Conservation (phyloP, 2,113 vertebrate genomes). For the Mus pahari region DNA sequence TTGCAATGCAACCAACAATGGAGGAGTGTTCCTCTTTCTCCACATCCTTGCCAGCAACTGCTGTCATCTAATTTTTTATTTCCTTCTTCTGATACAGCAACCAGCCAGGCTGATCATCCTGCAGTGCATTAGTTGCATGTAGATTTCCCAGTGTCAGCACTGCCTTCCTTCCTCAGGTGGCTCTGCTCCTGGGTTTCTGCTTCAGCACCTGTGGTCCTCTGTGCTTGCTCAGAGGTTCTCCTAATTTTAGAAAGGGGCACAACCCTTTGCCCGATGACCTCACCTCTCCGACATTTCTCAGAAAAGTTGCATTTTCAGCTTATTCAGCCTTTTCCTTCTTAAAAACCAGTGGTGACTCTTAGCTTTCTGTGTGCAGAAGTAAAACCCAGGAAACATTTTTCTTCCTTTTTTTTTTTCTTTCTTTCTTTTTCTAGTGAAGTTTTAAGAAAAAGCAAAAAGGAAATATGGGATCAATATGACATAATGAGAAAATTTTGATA, state of each 20-base stretch:
- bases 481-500: not conserved
- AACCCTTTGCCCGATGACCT: not conserved
- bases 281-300: not conserved
- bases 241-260: not conserved
- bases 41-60: too few species aligned
- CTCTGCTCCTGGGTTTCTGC: not conserved
- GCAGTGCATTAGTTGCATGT: not conserved
- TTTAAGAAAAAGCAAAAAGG: not conserved
- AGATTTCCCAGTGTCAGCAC: not conserved
- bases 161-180: not conserved
- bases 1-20: too few species aligned
- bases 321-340: not conserved
- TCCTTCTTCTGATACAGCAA: not conserved
- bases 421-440: not conserved
- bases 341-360: not conserved
- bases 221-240: not conserved
- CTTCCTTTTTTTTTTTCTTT: not conserved
- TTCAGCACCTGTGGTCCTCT: not conserved
- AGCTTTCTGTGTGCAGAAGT: not conserved
- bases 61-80: too few species aligned
- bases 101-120: not conserved
- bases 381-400: not conserved
- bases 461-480: not conserved
- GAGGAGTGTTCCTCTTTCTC: too few species aligned
- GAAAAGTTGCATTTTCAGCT: not conserved